phyloP scores from a whole-genome alignment of 2,797 vertebrate species.

The Manis crassicaudata region DNA sequence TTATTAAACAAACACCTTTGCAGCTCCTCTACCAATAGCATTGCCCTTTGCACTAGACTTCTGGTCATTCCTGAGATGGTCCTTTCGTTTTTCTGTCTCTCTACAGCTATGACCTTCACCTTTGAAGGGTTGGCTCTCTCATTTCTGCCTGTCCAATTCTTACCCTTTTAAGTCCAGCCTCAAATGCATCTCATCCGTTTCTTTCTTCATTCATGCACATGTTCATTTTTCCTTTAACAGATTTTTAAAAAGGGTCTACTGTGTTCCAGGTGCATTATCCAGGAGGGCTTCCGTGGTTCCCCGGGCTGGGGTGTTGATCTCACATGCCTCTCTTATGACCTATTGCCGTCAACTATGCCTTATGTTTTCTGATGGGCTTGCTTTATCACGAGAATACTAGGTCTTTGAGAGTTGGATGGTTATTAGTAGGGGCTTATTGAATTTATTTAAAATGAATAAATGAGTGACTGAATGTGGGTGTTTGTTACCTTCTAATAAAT shows the following conservation, averaged over 20 bases:
- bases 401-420: background rate
- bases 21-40: background rate
- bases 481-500: background rate
- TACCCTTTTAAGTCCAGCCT: background rate
- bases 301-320: accelerated
- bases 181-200: background rate
- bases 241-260: background rate
- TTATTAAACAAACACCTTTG: background rate
- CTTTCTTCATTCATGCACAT: background rate
- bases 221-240: background rate
- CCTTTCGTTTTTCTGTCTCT: background rate
- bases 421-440: background rate
- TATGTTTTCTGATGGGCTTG: background rate
- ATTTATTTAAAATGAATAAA: background rate
- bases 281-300: background rate
- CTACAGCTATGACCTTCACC: background rate
- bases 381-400: background rate
- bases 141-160: background rate
- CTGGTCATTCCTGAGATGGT: background rate
- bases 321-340: no score
- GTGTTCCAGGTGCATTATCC: background rate
- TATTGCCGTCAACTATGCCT: accelerated
- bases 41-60: background rate
- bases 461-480: background rate
- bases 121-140: background rate